Conservation (phyloP, 2,797 vertebrate species). For the Somateria mollissima region DNA sequence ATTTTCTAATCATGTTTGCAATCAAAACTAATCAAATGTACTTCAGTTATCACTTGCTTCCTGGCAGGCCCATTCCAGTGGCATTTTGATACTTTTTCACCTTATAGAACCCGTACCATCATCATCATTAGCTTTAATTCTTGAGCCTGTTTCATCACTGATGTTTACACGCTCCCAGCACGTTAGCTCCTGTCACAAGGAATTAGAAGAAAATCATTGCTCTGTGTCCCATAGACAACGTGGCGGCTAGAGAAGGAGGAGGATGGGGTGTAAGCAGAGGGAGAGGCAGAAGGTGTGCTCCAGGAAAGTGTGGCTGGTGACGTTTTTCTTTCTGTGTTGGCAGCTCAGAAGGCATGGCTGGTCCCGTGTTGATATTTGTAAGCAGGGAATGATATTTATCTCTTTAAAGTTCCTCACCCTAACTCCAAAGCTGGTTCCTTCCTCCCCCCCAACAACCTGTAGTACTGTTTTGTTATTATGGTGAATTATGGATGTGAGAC, state of each 20-base stretch:
- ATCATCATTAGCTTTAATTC: background rate
- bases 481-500: background rate
- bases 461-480: background rate
- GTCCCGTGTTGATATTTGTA: background rate
- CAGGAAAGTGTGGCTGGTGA: background rate
- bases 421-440: background rate
- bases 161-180: background rate
- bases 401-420: background rate
- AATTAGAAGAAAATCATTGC: background rate
- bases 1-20: background rate
- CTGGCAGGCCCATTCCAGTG: background rate
- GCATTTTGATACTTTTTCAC: background rate
- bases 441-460: background rate
- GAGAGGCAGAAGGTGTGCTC: background rate
- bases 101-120: background rate
- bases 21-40: background rate
- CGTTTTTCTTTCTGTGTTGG: background rate
- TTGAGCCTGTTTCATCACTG: background rate
- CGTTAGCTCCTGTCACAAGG: background rate
- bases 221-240: background rate
- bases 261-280: background rate
- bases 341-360: background rate
- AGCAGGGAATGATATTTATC: background rate
- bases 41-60: background rate
- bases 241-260: accelerated